Conservation (phyloP, 2,888 invertebrate species). For the Gryllus longicercus region DNA sequence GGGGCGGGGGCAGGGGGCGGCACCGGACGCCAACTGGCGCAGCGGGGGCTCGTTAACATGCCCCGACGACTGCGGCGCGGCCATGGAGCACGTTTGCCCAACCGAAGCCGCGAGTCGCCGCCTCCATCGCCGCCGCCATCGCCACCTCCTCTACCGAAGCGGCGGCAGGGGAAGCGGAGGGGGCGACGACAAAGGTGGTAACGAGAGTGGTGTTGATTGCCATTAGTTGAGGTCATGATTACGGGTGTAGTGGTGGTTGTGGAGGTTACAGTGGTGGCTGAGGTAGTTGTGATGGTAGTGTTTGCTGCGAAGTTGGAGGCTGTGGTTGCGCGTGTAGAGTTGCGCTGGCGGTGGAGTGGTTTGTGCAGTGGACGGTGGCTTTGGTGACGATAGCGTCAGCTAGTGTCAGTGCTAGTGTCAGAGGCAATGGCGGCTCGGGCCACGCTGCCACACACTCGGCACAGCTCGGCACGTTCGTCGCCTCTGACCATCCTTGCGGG, state of each 20-base stretch:
- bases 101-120: background rate
- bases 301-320: background rate
- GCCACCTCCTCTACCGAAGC: too few species aligned
- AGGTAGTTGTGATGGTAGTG: background rate
- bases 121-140: too few species aligned
- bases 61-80: background rate
- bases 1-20: background rate
- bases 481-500: too few species aligned
- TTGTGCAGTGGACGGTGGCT: too few species aligned
- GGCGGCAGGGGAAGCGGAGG: too few species aligned
- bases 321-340: background rate
- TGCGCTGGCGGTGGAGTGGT: too few species aligned
- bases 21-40: conserved; percentile 17
- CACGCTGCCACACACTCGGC: too few species aligned
- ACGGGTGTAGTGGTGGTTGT: background rate
- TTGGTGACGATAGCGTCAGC: too few species aligned
- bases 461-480: too few species aligned
- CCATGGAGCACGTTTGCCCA: background rate
- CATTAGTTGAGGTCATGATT: background rate
- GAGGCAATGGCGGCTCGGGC: too few species aligned
- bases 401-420: too few species aligned
- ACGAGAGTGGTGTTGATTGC: background rate
- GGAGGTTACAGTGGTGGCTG: background rate
- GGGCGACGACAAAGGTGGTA: background rate
- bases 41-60: conserved; percentile 17